Base-by-base conservation (phyloP, 2,797 vertebrate species). In the Notoglanidium macrostoma region DNA sequence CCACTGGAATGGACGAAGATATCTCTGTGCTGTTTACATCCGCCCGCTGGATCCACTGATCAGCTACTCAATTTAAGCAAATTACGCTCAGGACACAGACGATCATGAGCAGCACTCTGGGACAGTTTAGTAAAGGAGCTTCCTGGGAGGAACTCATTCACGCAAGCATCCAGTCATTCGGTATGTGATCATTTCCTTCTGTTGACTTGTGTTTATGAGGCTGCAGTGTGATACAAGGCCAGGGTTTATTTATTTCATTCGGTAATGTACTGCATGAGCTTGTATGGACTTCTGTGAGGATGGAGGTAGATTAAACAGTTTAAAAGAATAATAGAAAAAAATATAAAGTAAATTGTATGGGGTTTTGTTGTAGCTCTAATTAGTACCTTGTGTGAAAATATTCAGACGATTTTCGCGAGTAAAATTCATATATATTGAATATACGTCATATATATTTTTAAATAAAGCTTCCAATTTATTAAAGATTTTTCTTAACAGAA, bases 101-200 rank as follows among this genome's bases (percentile, higher is more conserved):
- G 90, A 91, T 95, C 83, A 95, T 95, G 93, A 96, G 97, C 94
- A 96, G 97, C 94, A 94, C 97, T 0, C 90, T 97, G 93, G 98
- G 98, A 86, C 96, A 96, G 87, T 94, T 98, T 67, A 94, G 96
- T 92, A 98, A 98, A 90, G 98, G 97, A 88, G 97, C 96, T 74
- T 98, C 95, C 94, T 95, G 98, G 95, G 97, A 99, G 91, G 97
- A 98, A 90, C 96, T 99, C 87, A 96, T 99, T 91, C 97, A 98
- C 91, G 95, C 96, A 91, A 98, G 98, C 88, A 94, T 99, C 93
- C 96, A 98, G 79, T 96, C 95, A 86, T 99, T 99, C 35, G 98
- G 98, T 99, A 94, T 98, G 98, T 97, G 87, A 70, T 51, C 26
- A 8, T 80, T 74, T 89, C 12, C 74, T 85, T 78, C 59, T 51